Base-by-base conservation (phyloP, 2,113 vertebrate genomes). In the Tricholaema leucomelas region DNA sequence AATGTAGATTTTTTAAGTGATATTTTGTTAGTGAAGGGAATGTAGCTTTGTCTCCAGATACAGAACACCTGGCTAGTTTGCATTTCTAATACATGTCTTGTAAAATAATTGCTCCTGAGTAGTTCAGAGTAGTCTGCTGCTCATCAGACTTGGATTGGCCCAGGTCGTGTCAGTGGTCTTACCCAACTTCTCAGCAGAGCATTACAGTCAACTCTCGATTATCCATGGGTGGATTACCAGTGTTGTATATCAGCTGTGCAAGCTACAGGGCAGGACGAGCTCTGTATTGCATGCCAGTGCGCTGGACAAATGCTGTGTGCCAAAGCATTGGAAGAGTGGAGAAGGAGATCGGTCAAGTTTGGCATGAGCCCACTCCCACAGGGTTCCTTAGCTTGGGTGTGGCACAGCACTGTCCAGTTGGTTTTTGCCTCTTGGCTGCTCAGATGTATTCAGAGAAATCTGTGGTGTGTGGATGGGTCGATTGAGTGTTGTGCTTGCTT, bases 21-120 rank as follows among this genome's bases (percentile, higher is more conserved):
- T 91, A 92, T 97, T 97, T 96, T 89, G 87, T 94, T 97, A 97
- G 95, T 60, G 94, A 97, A 96, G 65, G 82, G 96, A 96, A 93
- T 93, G 87, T 95, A 96, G 93, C 89, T 92, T 96, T 85, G 76
- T 87, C 55, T 92, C 85, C 6, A 35, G 87, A 89, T 93, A 85
- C 84, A 94, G 92, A 93, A 74, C 55, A 61, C 38, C 30, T 93
- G 7, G 74, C 94, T 96, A 95, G 95, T 97, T 97, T 96, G 97
- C 93, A 42, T 91, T 91, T 92, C 77, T 90, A 63, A n/a, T 85
- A n/a, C 17, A 38, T 60, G 24, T 94, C 88, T 89, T 15, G 1
- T 67, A 84, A 74, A 36, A 11, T 69, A 88, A 67, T 72, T 79
- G 54, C 88, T 92, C 60, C 28, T 48, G 76, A 87, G 65, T 89